These are phyloP conservation scores for Matsumurasca onukii DNA, from an alignment of 1,140 invertebrate genomes.

Conservation along the genomic window DNA sequence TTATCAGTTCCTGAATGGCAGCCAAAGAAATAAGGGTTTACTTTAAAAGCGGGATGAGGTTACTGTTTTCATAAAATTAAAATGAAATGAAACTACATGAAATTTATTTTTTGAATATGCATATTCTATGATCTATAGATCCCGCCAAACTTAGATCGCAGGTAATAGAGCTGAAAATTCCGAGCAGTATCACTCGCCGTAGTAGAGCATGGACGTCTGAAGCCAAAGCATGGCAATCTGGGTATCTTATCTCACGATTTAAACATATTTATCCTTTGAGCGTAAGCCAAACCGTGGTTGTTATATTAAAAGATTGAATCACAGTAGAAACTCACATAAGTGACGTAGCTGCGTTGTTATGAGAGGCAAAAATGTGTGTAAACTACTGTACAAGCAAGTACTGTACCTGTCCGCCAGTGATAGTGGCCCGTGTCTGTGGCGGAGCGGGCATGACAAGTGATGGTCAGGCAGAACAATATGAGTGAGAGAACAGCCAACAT, in stretches of 20 bases:
- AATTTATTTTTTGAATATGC: no score
- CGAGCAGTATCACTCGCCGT: no score
- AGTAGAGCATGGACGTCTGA: neutral
- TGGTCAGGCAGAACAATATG: neutral
- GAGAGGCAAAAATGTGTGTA: neutral
- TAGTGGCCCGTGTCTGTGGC: neutral
- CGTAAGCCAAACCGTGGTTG: neutral
- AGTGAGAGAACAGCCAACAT: neutral
- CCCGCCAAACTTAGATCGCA: no score
- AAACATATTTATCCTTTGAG: neutral
- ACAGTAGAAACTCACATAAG: neutral
- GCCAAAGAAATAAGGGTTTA: no score
- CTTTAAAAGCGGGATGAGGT: no score
- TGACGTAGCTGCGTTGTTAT: no score
- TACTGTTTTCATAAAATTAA: no score
- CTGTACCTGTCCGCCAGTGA: constrained; percentile 25
- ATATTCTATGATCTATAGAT: no score
- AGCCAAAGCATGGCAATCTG: no score
- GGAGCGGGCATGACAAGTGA: neutral
- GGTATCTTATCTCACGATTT: neutral
- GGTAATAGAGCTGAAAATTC: no score
- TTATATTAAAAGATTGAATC: neutral
- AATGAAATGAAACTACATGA: no score
- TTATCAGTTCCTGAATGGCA: no score
- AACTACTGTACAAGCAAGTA: neutral